Percentiles rank a stretch among this genome's conserved stretches.
Evolutionary conservation across 2,888 invertebrate species (phyloP).

Genomic region (Schizotus pectinicornis): DNA sequence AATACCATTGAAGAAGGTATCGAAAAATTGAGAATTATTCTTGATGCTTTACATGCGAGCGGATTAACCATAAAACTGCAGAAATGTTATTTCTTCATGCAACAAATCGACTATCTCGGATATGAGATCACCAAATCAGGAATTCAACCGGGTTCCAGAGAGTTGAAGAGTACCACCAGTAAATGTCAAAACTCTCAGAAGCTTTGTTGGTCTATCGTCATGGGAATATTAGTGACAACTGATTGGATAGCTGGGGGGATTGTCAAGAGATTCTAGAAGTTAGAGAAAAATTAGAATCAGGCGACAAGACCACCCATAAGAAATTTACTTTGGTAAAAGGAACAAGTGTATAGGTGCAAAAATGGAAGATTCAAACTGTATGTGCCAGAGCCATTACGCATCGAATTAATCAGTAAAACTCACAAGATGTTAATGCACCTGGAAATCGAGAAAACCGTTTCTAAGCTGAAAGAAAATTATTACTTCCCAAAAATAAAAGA

Average conservation of each 20-base stretch:
- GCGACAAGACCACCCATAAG: conserved; percentile 24
- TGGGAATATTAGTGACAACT: conserved; percentile 26
- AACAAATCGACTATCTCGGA: too few relatives aligned
- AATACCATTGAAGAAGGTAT: too few relatives aligned
- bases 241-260: conserved; percentile 30
- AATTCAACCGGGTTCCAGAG: too few relatives aligned
- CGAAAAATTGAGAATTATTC: too few relatives aligned
- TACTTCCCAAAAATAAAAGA: conserved; percentile 37
- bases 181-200: too few relatives aligned
- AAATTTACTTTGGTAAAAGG: conserved; percentile 29
- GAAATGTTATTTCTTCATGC: too few relatives aligned
- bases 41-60: too few relatives aligned
- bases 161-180: too few relatives aligned
- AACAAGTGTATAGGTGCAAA: conserved; percentile 29
- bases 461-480: conserved; percentile 26
- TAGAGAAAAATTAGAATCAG: conserved; percentile 27
- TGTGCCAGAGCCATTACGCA: conserved; percentile 22
- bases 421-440: conserved; percentile 26
- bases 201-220: not conserved
- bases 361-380: conserved; percentile 9
- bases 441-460: conserved; percentile 30
- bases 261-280: conserved; percentile 6
- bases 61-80: too few relatives aligned
- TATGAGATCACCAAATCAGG: too few relatives aligned
- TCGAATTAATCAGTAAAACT: conserved; percentile 17